These are phyloP conservation scores for Rhinichthys osculus DNA, from an alignment of 2,797 vertebrate species.

Conservation along the genomic window DNA sequence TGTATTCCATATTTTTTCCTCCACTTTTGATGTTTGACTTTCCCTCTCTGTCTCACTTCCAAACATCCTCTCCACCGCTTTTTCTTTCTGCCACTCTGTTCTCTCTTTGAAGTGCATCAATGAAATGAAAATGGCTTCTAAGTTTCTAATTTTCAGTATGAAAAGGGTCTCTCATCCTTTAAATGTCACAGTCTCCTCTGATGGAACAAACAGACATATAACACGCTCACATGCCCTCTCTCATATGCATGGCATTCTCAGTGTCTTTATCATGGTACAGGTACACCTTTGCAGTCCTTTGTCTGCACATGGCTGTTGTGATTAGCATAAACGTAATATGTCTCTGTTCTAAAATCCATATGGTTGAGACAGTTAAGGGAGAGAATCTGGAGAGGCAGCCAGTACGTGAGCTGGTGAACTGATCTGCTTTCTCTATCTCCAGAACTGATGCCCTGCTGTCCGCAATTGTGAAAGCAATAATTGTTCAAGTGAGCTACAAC, in stretches of 20 bases:
- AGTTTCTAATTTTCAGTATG: neutral
- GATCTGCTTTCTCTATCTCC: conserved; percentile 20
- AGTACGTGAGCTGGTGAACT: neutral
- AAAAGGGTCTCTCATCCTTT: conserved; percentile 12
- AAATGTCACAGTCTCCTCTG: conserved; percentile 21
- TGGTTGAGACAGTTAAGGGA: neutral
- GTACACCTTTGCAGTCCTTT: neutral
- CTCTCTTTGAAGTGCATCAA: conserved; percentile 11
- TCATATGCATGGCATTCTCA: neutral
- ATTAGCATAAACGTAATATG: neutral
- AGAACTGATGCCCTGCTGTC: conserved; percentile 16
- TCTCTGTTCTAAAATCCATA: conserved; percentile 24
- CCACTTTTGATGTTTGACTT: neutral
- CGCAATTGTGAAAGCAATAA: conserved; percentile 34
- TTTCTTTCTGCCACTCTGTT: conserved; percentile 28
- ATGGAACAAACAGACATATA: conserved; percentile 11
- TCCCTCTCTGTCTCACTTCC: neutral
- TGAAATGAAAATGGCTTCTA: conserved; percentile 1
- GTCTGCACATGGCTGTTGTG: neutral
- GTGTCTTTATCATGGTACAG: neutral
- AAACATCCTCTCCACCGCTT: too few species aligned
- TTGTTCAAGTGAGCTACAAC: neutral
- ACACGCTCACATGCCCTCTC: neutral
- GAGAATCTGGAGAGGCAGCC: neutral
- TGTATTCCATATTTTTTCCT: neutral